A percentile compares a stretch with the other conserved stretches of the same genome.
These are phyloP conservation scores for Lasioglossum oenotherae DNA, from an alignment of 2,888 invertebrate species.

Conservation along the genomic window DNA sequence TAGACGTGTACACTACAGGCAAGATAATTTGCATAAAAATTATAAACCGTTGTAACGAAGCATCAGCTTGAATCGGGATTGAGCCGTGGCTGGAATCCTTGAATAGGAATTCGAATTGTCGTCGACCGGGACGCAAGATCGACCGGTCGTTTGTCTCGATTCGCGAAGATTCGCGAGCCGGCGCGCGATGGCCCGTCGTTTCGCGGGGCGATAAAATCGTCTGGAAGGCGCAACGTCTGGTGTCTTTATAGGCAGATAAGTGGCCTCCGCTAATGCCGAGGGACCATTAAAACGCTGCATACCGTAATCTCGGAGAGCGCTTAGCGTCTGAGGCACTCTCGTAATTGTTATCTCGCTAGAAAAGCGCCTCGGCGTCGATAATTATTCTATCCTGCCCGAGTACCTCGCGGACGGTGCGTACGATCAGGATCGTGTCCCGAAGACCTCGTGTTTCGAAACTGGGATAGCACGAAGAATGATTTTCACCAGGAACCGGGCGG, in stretches of 20 bases:
- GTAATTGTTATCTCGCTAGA: constrained; percentile 62
- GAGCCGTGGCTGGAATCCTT: not conserved
- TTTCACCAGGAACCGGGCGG: not conserved
- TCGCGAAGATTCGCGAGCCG: constrained; percentile 26
- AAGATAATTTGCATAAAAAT: no score
- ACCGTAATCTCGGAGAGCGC: constrained; percentile 55
- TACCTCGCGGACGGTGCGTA: not conserved
- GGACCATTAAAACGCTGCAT: constrained; percentile 64
- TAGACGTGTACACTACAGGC: no score
- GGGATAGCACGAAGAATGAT: not conserved
- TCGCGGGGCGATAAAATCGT: constrained; percentile 55
- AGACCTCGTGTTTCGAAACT: not conserved
- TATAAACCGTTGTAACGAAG: not conserved
- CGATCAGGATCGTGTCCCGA: not conserved
- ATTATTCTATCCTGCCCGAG: constrained; percentile 58
- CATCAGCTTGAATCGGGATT: not conserved
- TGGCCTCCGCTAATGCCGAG: constrained; percentile 65
- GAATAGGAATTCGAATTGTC: not conserved
- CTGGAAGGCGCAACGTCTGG: constrained; percentile 51
- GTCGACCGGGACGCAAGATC: not conserved
- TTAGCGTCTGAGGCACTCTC: constrained; percentile 47
- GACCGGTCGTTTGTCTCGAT: constrained; percentile 4
- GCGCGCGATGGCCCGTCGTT: constrained; percentile 23
- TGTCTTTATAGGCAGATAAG: constrained; percentile 68
- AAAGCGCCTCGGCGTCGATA: constrained; percentile 47